Conservation (phyloP, 2,888 invertebrate genomes). For the Zelleria hepariella region DNA sequence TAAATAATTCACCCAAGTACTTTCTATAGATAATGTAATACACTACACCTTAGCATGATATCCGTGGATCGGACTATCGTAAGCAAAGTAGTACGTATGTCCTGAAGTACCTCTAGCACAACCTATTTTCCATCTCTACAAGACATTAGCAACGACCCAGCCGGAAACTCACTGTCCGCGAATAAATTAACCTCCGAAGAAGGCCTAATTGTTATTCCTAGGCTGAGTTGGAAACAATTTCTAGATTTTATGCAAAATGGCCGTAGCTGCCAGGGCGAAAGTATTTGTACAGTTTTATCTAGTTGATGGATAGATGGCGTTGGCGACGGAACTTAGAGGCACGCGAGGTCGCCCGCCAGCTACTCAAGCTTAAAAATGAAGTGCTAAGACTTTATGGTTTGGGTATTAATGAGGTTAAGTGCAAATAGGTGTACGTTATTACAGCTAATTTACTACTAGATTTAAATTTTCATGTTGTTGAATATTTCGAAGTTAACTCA, state of each 20-base stretch:
- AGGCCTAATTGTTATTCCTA: conserved; percentile 33
- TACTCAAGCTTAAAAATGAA: background rate
- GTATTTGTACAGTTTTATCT: conserved; percentile 50
- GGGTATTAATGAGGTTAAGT: background rate
- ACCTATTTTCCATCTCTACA: background rate
- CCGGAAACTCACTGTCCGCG: conserved; percentile 8
- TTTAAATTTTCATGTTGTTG: too few species aligned
- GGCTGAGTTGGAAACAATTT: conserved; percentile 31
- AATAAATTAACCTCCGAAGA: conserved; percentile 19
- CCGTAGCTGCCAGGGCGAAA: conserved; percentile 18
- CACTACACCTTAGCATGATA: too few species aligned
- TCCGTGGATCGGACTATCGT: too few species aligned
- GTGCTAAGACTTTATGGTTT: background rate
- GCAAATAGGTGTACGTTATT: too few species aligned
- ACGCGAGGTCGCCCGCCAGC: conserved; percentile 32
- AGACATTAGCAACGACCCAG: conserved; percentile 20
- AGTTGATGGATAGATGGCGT: conserved; percentile 49
- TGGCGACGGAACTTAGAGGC: conserved; percentile 18
- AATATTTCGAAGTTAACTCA: too few species aligned
- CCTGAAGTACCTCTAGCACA: too few species aligned
- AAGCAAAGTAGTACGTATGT: too few species aligned
- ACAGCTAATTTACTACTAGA: too few species aligned
- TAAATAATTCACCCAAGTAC: too few species aligned
- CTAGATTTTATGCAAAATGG: conserved; percentile 50
- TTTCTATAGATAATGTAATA: too few species aligned